Evolutionary conservation across 2,797 vertebrate genomes (phyloP).

Genomic region (Eremophila alpestris): DNA sequence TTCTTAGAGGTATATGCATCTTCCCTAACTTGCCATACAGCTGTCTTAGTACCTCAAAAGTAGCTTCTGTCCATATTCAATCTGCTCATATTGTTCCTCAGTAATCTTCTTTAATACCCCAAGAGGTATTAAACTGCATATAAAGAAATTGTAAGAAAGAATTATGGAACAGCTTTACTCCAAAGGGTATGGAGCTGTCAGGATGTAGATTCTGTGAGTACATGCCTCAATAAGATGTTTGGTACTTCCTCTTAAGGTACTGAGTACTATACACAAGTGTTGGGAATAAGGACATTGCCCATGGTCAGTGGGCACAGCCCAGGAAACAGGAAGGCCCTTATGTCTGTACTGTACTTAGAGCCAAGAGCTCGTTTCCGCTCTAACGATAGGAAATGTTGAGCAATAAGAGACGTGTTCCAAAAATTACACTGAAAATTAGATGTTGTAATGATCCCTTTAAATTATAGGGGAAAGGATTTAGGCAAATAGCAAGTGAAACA

Average conservation of each 20-base stretch:
- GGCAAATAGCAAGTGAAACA: background rate
- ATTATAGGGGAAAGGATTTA: background rate
- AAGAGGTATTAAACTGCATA: background rate
- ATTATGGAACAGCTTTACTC: background rate
- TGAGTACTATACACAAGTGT: background rate
- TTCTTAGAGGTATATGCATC: background rate
- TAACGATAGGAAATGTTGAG: slow-evolving; percentile 39
- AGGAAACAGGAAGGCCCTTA: slow-evolving; percentile 59
- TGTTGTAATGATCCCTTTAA: slow-evolving; percentile 7
- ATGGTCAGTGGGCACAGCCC: background rate
- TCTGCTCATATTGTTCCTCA: background rate
- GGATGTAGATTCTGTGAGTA: background rate
- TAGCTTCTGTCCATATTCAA: background rate
- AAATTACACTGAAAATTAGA: slow-evolving; percentile 21
- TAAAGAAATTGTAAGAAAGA: background rate
- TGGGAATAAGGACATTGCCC: slow-evolving; percentile 30
- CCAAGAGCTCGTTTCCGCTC: slow-evolving; percentile 40
- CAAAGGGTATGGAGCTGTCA: background rate
- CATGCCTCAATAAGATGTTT: background rate
- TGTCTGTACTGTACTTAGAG: slow-evolving; percentile 42
- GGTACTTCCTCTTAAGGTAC: background rate
- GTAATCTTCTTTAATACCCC: background rate
- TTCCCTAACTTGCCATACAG: background rate
- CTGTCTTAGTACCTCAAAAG: background rate
- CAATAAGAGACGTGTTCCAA: slow-evolving; percentile 15